Conservation (phyloP, 2,113 vertebrate species). For the Scytalopus superciliaris region DNA sequence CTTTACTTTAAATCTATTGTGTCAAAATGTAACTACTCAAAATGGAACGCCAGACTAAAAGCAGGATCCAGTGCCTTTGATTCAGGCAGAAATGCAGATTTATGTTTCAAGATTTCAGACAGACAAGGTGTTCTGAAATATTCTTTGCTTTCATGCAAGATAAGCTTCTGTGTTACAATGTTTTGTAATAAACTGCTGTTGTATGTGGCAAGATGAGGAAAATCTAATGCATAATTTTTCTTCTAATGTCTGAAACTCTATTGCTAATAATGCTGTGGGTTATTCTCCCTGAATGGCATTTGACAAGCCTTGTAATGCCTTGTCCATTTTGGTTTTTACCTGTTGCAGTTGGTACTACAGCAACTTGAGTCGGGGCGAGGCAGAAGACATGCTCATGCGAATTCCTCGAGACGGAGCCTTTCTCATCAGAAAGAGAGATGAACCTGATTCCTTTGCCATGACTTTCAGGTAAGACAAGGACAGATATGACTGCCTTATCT, state of each 20-base stretch:
- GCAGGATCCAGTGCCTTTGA: not conserved
- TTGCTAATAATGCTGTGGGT: not conserved
- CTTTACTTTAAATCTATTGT: not conserved
- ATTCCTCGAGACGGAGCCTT: constrained; percentile 96
- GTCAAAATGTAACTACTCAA: not conserved
- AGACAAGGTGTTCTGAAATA: not conserved
- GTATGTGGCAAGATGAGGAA: not conserved
- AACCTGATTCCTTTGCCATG: constrained; percentile 88
- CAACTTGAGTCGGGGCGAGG: constrained; percentile 92
- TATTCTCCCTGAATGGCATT: not conserved
- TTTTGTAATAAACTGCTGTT: not conserved
- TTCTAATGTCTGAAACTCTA: not conserved
- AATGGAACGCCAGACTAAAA: not conserved
- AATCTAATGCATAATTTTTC: not conserved
- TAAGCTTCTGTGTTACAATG: not conserved
- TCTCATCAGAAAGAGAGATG: constrained; percentile 90
- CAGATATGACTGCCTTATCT: not conserved
- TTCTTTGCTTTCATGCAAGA: not conserved
- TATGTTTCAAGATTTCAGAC: not conserved
- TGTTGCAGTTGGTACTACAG: constrained; percentile 90
- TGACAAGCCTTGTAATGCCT: not conserved
- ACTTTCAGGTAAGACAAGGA: constrained; percentile 86
- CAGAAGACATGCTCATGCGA: constrained; percentile 92
- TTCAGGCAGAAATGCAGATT: not conserved
- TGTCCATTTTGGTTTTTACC: not conserved